Base-by-base conservation (phyloP, 2,113 vertebrate genomes). In the Callospermophilus lateralis region DNA sequence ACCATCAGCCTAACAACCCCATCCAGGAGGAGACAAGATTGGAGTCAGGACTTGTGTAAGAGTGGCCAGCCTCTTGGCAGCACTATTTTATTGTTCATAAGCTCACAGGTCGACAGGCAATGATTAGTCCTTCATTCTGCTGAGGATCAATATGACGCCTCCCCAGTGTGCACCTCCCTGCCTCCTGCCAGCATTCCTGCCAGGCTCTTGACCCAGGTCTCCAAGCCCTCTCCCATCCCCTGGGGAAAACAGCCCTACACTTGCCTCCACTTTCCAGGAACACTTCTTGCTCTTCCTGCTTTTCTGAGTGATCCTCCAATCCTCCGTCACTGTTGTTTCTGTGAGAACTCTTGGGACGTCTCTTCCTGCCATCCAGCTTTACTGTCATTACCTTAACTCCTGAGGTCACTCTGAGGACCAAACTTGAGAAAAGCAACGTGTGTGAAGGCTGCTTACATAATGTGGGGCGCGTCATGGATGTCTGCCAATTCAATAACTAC, bases 1-100 rank as follows among this genome's bases (percentile, higher is more conserved):
- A 85, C 89, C 78, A 68, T 88, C 93, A 53, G 89, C 74, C 85
- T 89, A 85, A 86, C 76, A 48, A 78, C 78, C 73, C 85, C 37
- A 63, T 55, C 37, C 30, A 78, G 94, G n/a, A 93, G 91, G 94
- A 95, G 96, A 97, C 32, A 2, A 97, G 86, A 96, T 96, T 94
- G 89, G 86, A 68, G 11, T 16, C 67, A 86, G 92, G 80, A 87
- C 80, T 76, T 67, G 84, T 58, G 39, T 19, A n/a, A 13, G 78
- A 51, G 74, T 30, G 1, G 13, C 45, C 63, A 48, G 84, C 58
- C 92, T 81, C 84, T 96, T 96, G 96, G 79, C 93, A 83, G 45
- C 70, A 13, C 72, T 24, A 10, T n/a, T 51, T 63, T 85, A 77
- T 79, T 11, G 74, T 95, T 58, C 51, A 48, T 0, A 9, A 77